phyloP scores from a whole-genome alignment of 1,140 invertebrate genomes.

The Acromyrmex heyeri region DNA sequence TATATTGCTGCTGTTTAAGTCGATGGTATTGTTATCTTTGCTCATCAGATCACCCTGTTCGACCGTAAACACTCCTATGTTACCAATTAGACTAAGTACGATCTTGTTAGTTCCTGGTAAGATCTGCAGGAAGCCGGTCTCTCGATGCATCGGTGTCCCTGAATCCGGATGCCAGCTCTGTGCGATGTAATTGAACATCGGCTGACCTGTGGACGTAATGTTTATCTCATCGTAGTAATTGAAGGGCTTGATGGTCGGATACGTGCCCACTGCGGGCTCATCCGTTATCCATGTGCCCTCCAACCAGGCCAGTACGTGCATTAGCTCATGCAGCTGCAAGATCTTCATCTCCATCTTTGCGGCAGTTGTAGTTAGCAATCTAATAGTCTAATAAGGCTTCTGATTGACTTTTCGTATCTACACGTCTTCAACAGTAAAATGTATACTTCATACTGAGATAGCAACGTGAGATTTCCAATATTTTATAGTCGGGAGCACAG shows the following conservation, averaged over 20 bases:
- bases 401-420: background rate
- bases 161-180: constrained; percentile 87
- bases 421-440: background rate
- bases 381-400: background rate
- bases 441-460: background rate
- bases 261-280: constrained; percentile 86
- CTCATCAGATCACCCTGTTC: constrained; percentile 87
- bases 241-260: constrained; percentile 89
- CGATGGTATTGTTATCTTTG: constrained; percentile 74
- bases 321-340: constrained; percentile 81
- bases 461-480: background rate
- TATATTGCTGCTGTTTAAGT: constrained; percentile 84
- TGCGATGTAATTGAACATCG: constrained; percentile 88
- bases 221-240: constrained; percentile 88
- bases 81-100: constrained; percentile 89
- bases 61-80: constrained; percentile 88
- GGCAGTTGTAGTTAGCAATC: background rate
- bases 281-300: constrained; percentile 89
- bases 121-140: constrained; percentile 89
- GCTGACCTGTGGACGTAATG: constrained; percentile 89
- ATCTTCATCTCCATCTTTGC: constrained; percentile 63
- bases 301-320: constrained; percentile 88
- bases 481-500: background rate
- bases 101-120: constrained; percentile 88
- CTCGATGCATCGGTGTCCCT: constrained; percentile 89